Conservation (phyloP, 2,888 invertebrate species). For the Cistogaster globosa region DNA sequence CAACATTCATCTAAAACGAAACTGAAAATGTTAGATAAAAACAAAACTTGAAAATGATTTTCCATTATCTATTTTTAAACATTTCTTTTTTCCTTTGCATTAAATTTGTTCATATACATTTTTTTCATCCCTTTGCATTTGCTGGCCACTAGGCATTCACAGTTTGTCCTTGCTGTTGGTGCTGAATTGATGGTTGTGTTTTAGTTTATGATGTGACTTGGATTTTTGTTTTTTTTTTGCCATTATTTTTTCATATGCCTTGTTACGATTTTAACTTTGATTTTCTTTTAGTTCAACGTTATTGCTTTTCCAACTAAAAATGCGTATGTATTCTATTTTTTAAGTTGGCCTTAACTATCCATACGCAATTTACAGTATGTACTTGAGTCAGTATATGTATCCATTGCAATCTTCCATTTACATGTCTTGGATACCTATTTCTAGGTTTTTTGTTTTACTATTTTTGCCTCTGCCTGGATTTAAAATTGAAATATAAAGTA, state of each 20-base stretch:
- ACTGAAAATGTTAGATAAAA: conserved; percentile 19
- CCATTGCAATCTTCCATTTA: not conserved
- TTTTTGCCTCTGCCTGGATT: conserved; percentile 18
- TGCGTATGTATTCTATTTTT: conserved; percentile 46
- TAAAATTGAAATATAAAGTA: not conserved
- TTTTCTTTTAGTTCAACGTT: conserved; percentile 58
- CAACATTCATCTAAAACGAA: not conserved
- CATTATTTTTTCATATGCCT: conserved; percentile 52
- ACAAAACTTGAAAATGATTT: conserved; percentile 38
- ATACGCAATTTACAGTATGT: conserved; percentile 35
- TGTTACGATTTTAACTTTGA: conserved; percentile 33
- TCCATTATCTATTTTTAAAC: conserved; percentile 48
- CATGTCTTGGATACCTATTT: not conserved
- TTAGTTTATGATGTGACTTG: conserved; percentile 53
- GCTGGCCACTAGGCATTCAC: not conserved
- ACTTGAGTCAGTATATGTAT: not conserved
- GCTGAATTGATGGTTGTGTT: conserved; percentile 35
- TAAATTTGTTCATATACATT: not conserved
- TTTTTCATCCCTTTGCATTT: conserved; percentile 24
- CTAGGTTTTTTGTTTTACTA: not conserved
- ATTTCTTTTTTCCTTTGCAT: conserved; percentile 10
- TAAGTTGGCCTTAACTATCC: conserved; percentile 16
- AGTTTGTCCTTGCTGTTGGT: conserved; percentile 38
- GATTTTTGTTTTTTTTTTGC: conserved; percentile 62
- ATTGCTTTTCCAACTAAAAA: conserved; percentile 16